Evolutionary conservation across 1,140 invertebrate species (phyloP).

Genomic region (Magallana gigas): DNA sequence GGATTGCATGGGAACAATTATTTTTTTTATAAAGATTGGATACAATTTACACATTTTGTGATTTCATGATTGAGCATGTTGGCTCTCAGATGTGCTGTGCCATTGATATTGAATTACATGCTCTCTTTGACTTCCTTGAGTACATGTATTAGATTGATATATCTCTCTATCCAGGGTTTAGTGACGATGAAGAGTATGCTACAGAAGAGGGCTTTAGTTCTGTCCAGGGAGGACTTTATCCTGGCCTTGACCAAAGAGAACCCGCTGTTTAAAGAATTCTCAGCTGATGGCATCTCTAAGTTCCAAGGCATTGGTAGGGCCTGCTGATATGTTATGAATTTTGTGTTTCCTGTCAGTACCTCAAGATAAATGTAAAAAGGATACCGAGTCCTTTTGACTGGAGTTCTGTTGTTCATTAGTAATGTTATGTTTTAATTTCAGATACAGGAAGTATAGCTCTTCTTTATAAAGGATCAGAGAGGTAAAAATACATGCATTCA

Average conservation of each 20-base stretch:
- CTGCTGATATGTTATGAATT: background rate
- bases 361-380: no score
- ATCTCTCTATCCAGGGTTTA: slow-evolving; percentile 55
- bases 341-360: no score
- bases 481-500: slow-evolving; percentile 53
- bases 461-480: slow-evolving; percentile 64
- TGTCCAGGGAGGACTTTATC: slow-evolving; percentile 88
- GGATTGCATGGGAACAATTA: no score
- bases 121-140: background rate
- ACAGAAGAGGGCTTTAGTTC: slow-evolving; percentile 81
- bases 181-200: slow-evolving; percentile 69
- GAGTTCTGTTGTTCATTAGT: background rate
- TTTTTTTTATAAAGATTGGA: background rate
- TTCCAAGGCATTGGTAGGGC: slow-evolving; percentile 70
- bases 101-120: background rate
- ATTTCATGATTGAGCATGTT: no score
- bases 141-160: background rate
- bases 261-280: slow-evolving; percentile 81
- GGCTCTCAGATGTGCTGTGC: no score
- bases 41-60: background rate
- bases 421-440: slow-evolving; percentile 58
- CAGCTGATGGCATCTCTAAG: slow-evolving; percentile 81
- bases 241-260: slow-evolving; percentile 88
- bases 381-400: no score
- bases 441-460: slow-evolving; percentile 71